These are phyloP conservation scores for Ephialtes manifestator DNA, from an alignment of 2,888 invertebrate species.

Conservation along the genomic window DNA sequence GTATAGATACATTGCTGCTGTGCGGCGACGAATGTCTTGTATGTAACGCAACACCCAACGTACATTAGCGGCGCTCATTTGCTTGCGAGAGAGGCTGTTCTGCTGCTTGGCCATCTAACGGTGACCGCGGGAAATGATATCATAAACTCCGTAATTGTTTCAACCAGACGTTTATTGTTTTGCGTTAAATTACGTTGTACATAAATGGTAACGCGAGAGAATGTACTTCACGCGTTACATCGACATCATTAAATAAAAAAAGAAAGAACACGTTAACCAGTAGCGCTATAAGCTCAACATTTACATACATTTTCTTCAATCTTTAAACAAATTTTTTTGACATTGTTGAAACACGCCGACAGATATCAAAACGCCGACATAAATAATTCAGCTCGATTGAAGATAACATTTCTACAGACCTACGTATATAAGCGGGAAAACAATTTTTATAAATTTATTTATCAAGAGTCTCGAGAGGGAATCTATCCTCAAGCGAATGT, in stretches of 20 bases:
- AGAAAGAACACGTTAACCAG: constrained; percentile 12
- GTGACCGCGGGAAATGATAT: background rate
- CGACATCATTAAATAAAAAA: constrained; percentile 28
- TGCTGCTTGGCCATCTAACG: constrained; percentile 27
- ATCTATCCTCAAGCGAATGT: constrained; percentile 49
- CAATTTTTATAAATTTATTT: constrained; percentile 5
- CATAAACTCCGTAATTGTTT: constrained; percentile 4
- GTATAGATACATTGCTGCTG: constrained; percentile 30
- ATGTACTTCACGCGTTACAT: constrained; percentile 18
- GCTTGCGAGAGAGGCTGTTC: too few relatives aligned
- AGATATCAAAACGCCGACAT: constrained; percentile 44
- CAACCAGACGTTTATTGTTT: constrained; percentile 55
- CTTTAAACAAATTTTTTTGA: constrained; percentile 7
- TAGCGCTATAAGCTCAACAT: constrained; percentile 41
- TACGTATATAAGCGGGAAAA: constrained; percentile 38
- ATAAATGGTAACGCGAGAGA: constrained; percentile 22
- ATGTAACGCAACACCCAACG: too few relatives aligned
- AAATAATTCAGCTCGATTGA: constrained; percentile 61
- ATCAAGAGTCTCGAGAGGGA: constrained; percentile 39
- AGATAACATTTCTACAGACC: constrained; percentile 45
- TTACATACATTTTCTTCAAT: constrained; percentile 33
- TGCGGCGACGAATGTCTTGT: too few relatives aligned
- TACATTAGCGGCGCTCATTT: too few relatives aligned
- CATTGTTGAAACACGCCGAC: constrained; percentile 19
- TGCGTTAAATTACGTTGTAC: constrained; percentile 49